Percentiles rank a stretch among this genome's conserved stretches.
Evolutionary conservation across 2,797 vertebrate genomes (phyloP).

Genomic region (Sitta carolinensis): DNA sequence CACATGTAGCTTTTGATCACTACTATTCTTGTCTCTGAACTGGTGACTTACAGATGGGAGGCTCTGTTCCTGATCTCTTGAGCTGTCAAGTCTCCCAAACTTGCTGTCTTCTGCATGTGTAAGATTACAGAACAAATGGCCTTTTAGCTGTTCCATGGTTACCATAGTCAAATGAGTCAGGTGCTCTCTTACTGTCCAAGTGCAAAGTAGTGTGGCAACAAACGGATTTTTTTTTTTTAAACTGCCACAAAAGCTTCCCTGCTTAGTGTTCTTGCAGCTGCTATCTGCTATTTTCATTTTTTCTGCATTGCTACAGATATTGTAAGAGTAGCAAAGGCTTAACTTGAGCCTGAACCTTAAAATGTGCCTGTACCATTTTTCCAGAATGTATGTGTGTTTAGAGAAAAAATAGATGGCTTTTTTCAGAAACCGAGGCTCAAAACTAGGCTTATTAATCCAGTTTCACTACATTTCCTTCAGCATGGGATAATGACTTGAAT

Average conservation of each 20-base stretch:
- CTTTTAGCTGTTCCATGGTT: conserved; percentile 14
- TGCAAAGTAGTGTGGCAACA: conserved; percentile 2
- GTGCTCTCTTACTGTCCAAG: conserved; percentile 26
- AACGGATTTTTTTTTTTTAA: not conserved
- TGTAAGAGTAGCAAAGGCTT: not conserved
- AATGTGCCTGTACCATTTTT: not conserved
- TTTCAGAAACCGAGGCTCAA: not conserved
- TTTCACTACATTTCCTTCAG: not conserved
- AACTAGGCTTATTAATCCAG: not conserved
- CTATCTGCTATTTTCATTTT: not conserved
- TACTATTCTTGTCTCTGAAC: conserved; percentile 57
- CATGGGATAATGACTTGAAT: not conserved
- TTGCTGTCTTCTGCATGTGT: conserved; percentile 13
- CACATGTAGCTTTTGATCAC: conserved; percentile 40
- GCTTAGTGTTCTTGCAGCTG: not conserved
- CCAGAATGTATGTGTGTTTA: not conserved
- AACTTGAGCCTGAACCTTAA: not conserved
- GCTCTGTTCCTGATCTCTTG: conserved; percentile 53
- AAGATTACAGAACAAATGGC: conserved; percentile 35
- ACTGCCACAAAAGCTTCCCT: not conserved
- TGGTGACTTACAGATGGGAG: conserved; percentile 51
- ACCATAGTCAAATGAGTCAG: conserved; percentile 34
- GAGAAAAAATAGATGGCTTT: not conserved
- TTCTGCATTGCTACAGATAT: not conserved
- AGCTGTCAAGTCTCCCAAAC: conserved; percentile 40